Evolutionary conservation across 2,113 vertebrate genomes (phyloP).

Genomic region (Dromiciops gliroides): DNA sequence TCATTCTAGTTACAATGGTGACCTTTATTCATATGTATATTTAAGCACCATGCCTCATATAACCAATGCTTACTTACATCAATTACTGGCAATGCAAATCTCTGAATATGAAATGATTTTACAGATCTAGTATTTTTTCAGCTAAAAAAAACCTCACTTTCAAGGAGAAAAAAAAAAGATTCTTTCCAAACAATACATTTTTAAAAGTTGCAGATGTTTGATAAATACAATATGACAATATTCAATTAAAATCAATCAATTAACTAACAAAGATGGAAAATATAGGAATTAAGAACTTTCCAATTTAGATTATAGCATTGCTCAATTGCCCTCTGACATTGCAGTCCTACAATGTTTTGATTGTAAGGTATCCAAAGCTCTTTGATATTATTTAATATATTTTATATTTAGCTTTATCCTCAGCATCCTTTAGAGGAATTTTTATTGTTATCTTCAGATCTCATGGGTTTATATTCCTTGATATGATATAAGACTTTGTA

Average conservation of each 20-base stretch:
- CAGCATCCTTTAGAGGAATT: not conserved
- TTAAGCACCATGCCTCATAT: not conserved
- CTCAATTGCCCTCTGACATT: not conserved
- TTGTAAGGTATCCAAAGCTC: not conserved
- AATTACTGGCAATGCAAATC: not conserved
- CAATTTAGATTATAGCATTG: not conserved
- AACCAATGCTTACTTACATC: not conserved
- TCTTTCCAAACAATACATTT: not conserved
- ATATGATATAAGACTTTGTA: not conserved
- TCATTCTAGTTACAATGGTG: not conserved
- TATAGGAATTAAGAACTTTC: not conserved
- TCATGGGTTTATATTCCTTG: not conserved
- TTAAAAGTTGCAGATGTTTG: not conserved
- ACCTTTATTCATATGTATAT: not conserved
- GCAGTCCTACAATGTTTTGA: not conserved
- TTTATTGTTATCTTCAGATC: not conserved
- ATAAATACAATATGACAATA: not conserved
- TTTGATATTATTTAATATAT: not conserved
- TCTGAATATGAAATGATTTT: constrained; percentile 26
- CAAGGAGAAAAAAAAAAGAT: not conserved
- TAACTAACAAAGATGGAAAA: not conserved
- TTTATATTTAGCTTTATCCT: not conserved
- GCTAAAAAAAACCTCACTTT: not conserved
- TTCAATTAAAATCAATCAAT: constrained; percentile 44
- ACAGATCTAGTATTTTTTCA: not conserved